Percentiles rank a stretch among this genome's conserved stretches.
Conservation (phyloP, 2,888 invertebrate genomes). For the Hypsopygia costalis region DNA sequence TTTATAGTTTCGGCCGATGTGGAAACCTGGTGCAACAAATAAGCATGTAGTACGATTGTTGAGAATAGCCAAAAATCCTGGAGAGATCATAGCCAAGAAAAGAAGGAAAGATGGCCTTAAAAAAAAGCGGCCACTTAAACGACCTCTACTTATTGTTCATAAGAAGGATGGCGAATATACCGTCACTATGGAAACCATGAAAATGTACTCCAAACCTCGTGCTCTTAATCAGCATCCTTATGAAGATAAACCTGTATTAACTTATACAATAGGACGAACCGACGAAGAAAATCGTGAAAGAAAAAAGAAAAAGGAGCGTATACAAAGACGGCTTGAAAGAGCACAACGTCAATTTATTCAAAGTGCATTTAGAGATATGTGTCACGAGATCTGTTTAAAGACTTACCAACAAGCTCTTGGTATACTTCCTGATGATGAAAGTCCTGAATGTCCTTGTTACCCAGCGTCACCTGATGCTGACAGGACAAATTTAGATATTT, state of each 20-base stretch:
- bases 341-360: slow-evolving; percentile 62
- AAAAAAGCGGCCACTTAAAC: slow-evolving; percentile 51
- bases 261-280: slow-evolving; percentile 65
- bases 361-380: slow-evolving; percentile 63
- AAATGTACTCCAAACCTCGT: slow-evolving; percentile 48
- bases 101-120: slow-evolving; percentile 45
- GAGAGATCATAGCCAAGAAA: slow-evolving; percentile 48
- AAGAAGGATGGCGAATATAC: slow-evolving; percentile 67
- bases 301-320: slow-evolving; percentile 54
- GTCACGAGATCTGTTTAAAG: slow-evolving; percentile 65
- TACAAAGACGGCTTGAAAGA: slow-evolving; percentile 56
- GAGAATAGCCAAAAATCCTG: slow-evolving; percentile 59
- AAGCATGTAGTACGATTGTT: slow-evolving; percentile 60
- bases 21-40: slow-evolving; percentile 68
- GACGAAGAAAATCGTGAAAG: slow-evolving; percentile 63
- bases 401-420: slow-evolving; percentile 70
- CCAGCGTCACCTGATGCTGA: slow-evolving; percentile 46
- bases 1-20: slow-evolving; percentile 65
- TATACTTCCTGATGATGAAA: slow-evolving; percentile 55
- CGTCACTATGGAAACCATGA: slow-evolving; percentile 72
- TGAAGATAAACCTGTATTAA: slow-evolving; percentile 61
- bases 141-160: slow-evolving; percentile 58
- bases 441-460: slow-evolving; percentile 57
- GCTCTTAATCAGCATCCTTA: slow-evolving; percentile 60
- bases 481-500: slow-evolving; percentile 42